A percentile compares a stretch with the other conserved stretches of the same genome.
Evolutionary conservation across 2,888 invertebrate species (phyloP).

Genomic region (Hyposoter didymator): DNA sequence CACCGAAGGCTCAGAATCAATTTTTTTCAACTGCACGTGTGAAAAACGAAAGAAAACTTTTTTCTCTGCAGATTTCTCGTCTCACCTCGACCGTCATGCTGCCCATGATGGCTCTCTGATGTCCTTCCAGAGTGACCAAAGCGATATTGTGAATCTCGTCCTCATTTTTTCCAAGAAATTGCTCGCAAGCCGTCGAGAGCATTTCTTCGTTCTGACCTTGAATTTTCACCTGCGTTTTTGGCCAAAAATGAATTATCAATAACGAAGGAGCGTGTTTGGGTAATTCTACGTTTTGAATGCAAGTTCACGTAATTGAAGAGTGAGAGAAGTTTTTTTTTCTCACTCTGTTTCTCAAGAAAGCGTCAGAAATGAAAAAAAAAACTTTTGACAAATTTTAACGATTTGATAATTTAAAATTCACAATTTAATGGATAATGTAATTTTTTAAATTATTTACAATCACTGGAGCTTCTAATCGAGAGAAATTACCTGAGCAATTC

Average conservation of each 20-base stretch:
- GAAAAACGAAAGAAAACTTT: neutral
- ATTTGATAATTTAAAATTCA: too few relatives aligned
- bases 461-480: neutral
- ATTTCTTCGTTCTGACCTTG: constrained; percentile 96
- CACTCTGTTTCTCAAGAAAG: too few relatives aligned
- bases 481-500: constrained; percentile 94
- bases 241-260: neutral
- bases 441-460: neutral
- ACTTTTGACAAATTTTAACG: too few relatives aligned
- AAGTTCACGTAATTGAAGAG: too few relatives aligned
- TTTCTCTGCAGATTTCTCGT: neutral
- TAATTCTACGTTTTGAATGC: neutral
- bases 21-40: neutral
- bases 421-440: neutral
- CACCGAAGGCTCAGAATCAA: neutral
- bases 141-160: constrained; percentile 96
- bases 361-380: too few relatives aligned
- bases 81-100: constrained; percentile 96
- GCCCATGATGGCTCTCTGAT: constrained; percentile 98
- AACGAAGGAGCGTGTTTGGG: neutral
- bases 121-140: constrained; percentile 95
- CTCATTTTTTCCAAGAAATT: constrained; percentile 95
- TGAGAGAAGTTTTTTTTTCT: too few relatives aligned
- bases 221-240: constrained; percentile 89
- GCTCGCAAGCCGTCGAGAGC: constrained; percentile 96